Evolutionary conservation across 1,140 invertebrate genomes (phyloP).

Genomic region (Parasteatoda tepidariorum): DNA sequence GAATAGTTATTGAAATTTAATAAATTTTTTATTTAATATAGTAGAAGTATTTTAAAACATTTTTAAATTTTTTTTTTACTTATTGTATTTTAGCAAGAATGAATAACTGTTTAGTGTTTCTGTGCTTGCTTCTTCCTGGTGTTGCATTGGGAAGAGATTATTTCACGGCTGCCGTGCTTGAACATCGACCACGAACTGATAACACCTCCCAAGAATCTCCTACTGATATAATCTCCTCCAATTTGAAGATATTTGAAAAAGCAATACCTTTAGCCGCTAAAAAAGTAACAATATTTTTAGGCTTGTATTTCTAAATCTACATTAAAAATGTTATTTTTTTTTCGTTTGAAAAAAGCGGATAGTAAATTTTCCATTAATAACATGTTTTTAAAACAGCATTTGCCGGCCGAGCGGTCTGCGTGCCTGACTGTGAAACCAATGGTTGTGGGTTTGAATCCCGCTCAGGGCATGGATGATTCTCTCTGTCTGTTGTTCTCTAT

Average conservation of each 20-base stretch:
- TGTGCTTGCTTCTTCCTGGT: neutral
- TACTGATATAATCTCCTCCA: neutral
- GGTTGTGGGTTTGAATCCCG: no score
- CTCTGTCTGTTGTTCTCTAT: no score
- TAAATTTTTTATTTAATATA: neutral
- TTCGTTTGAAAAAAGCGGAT: no score
- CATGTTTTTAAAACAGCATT: no score
- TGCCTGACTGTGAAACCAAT: no score
- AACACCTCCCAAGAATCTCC: neutral
- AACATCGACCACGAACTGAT: neutral
- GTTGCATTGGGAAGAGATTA: conserved; percentile 8
- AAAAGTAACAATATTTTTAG: conserved; percentile 17
- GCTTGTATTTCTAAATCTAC: no score
- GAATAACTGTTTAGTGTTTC: neutral
- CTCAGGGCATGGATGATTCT: no score
- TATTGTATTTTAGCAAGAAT: neutral
- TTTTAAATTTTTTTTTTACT: neutral
- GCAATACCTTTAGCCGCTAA: conserved; percentile 7
- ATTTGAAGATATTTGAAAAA: conserved; percentile 11
- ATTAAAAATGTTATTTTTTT: no score
- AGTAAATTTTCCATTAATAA: no score
- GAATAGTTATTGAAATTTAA: neutral
- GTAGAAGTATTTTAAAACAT: neutral
- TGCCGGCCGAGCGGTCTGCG: no score
- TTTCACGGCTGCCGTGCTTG: conserved; percentile 48